Evolutionary conservation across 2,888 invertebrate species (phyloP).

Genomic region (Drosophila rubida): DNA sequence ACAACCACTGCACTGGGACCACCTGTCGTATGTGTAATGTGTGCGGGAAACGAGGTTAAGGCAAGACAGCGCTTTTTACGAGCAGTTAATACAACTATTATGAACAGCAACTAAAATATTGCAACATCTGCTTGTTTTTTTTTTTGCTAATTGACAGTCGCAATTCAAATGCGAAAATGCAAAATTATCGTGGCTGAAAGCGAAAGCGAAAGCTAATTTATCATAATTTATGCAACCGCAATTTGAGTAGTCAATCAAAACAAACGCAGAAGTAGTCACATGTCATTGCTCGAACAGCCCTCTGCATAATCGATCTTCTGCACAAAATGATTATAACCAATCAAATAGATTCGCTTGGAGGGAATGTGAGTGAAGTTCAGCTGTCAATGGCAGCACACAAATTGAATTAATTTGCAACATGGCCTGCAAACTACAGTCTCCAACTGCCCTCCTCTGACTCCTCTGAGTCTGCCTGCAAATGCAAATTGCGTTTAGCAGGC

Average conservation of each 20-base stretch:
- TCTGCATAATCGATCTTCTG: background rate
- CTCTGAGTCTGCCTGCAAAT: too few relatives aligned
- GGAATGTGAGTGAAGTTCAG: background rate
- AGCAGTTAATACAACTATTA: constrained; percentile 7
- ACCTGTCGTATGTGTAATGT: constrained; percentile 50
- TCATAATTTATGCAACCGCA: background rate
- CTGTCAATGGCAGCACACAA: constrained; percentile 63
- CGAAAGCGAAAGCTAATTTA: background rate
- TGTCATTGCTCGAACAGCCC: background rate
- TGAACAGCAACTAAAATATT: background rate
- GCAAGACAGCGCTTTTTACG: background rate
- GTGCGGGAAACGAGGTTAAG: constrained; percentile 59
- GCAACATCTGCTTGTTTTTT: too few relatives aligned
- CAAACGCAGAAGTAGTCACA: too few relatives aligned
- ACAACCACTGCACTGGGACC: constrained; percentile 26
- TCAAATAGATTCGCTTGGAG: background rate
- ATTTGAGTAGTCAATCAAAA: background rate
- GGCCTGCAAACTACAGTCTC: constrained; percentile 31
- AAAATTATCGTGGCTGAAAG: too few relatives aligned
- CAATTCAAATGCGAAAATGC: too few relatives aligned
- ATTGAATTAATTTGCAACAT: constrained; percentile 60
- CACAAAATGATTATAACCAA: constrained; percentile 10
- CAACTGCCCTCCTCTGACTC: background rate
- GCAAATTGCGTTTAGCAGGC: constrained; percentile 39
- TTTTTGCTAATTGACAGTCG: too few relatives aligned